phyloP scores from a whole-genome alignment of 2,888 invertebrate species.

The Drosophila nigricruria region DNA sequence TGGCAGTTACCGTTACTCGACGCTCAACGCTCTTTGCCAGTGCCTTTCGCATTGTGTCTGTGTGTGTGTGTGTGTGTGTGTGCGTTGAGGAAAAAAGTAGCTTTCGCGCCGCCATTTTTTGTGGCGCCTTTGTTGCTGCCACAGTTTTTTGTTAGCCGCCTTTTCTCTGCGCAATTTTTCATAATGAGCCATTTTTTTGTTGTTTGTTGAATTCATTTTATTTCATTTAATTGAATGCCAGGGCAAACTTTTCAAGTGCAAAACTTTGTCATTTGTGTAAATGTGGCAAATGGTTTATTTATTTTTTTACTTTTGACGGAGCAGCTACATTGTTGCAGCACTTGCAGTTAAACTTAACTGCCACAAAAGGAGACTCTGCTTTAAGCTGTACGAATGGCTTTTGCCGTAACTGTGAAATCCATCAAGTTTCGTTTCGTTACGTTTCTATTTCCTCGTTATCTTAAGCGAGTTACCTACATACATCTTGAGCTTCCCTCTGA shows the following conservation, averaged over 20 bases:
- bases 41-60: constrained; percentile 32
- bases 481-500: constrained; percentile 17
- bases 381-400: not conserved
- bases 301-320: constrained; percentile 35
- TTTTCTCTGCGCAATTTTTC: constrained; percentile 72
- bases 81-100: constrained; percentile 69
- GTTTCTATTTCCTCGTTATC: constrained; percentile 33
- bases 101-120: constrained; percentile 85
- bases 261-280: constrained; percentile 83
- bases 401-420: constrained; percentile 16
- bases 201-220: constrained; percentile 38
- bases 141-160: constrained; percentile 63
- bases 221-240: constrained; percentile 64
- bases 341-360: constrained; percentile 3
- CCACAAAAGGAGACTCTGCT: not conserved
- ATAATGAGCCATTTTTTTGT: constrained; percentile 70
- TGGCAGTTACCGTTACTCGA: constrained; percentile 56
- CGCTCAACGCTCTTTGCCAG: constrained; percentile 24
- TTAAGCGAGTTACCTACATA: constrained; percentile 43
- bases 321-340: constrained; percentile 18
- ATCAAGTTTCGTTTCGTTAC: not conserved
- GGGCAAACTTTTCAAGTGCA: constrained; percentile 78
- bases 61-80: constrained; percentile 35
- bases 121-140: constrained; percentile 80
- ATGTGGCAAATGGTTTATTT: constrained; percentile 73